Evolutionary conservation across 2,888 invertebrate species (phyloP).

Genomic region (Temnothorax rugatulus): DNA sequence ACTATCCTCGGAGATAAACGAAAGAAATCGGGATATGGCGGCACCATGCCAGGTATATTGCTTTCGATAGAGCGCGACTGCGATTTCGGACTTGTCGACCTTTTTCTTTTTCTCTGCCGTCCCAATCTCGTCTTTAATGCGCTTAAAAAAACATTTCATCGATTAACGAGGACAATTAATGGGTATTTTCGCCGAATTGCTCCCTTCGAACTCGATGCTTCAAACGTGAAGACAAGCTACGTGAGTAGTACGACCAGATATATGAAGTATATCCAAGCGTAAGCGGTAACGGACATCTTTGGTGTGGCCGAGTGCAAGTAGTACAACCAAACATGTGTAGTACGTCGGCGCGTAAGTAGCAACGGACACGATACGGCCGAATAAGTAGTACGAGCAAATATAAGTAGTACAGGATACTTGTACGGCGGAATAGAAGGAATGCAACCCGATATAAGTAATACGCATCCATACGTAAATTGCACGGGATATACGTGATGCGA

Average conservation of each 20-base stretch:
- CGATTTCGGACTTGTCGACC: conserved; percentile 17
- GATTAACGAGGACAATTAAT: conserved; percentile 22
- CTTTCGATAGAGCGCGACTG: conserved; percentile 7
- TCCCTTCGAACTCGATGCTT: background rate
- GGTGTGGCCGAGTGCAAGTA: background rate
- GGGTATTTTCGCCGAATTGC: conserved; percentile 32
- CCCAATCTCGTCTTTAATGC: background rate
- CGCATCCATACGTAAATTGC: background rate
- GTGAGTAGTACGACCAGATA: background rate
- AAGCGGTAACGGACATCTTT: background rate
- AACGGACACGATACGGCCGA: too few species aligned
- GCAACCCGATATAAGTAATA: background rate
- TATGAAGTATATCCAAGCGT: background rate
- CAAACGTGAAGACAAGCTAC: background rate
- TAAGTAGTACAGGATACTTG: background rate
- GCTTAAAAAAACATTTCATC: background rate
- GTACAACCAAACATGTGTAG: background rate
- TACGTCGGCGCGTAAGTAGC: background rate
- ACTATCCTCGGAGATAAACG: conserved; percentile 40
- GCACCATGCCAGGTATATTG: conserved; percentile 45
- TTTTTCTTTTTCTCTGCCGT: background rate
- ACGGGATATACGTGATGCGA: background rate
- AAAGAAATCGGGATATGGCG: conserved; percentile 48
- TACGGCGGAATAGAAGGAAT: background rate
- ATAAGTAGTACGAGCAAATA: background rate